phyloP scores from a whole-genome alignment of 2,797 vertebrate genomes.

The Cyprinella venusta region DNA sequence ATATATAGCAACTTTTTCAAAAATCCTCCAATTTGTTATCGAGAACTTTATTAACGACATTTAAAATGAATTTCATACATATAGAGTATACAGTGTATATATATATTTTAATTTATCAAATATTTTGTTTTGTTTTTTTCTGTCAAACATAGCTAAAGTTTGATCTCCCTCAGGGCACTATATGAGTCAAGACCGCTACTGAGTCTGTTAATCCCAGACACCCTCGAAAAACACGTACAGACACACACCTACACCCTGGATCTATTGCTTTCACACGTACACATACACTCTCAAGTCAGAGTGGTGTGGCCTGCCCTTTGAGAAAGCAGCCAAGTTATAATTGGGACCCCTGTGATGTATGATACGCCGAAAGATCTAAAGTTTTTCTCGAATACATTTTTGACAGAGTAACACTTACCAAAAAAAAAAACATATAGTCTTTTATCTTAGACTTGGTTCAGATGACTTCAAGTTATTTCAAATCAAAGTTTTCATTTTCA shows the following conservation, averaged over 20 bases:
- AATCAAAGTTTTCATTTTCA: neutral
- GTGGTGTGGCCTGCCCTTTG: slow-evolving; percentile 17
- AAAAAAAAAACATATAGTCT: neutral
- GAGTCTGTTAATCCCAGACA: slow-evolving; percentile 34
- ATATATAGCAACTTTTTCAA: no score
- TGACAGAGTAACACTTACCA: slow-evolving; percentile 19
- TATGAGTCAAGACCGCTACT: neutral
- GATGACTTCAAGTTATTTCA: neutral
- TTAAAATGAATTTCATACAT: no score
- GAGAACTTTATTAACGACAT: no score
- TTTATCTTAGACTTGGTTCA: neutral
- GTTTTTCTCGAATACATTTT: slow-evolving; percentile 30
- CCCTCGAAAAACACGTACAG: slow-evolving; percentile 22
- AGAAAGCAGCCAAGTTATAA: slow-evolving; percentile 50
- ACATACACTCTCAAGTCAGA: slow-evolving; percentile 36
- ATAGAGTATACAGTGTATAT: no score
- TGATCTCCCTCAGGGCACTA: neutral
- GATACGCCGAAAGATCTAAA: slow-evolving; percentile 29
- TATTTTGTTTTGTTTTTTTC: neutral
- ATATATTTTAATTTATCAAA: neutral
- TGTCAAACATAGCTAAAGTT: neutral
- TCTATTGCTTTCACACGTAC: slow-evolving; percentile 20
- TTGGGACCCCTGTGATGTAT: slow-evolving; percentile 44
- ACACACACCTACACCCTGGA: slow-evolving; percentile 6
- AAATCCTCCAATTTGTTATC: no score